Evolutionary conservation across 2,113 vertebrate species (phyloP).

Genomic region (Python bivittatus): DNA sequence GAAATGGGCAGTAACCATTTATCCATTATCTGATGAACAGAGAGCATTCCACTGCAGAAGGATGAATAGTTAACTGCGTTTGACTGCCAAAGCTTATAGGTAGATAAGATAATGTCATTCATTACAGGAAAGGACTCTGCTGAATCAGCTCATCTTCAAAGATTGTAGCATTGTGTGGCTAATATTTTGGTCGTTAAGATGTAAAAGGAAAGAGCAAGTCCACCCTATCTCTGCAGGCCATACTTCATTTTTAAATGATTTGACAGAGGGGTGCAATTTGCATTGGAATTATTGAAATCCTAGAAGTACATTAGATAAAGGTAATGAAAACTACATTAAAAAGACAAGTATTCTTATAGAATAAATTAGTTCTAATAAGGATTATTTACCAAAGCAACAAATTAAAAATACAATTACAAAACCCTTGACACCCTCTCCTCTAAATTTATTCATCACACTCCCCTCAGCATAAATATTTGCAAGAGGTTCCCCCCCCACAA

Average conservation of each 20-base stretch:
- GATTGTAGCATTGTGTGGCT: not conserved
- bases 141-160: conserved; percentile 8
- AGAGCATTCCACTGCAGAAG: conserved; percentile 29
- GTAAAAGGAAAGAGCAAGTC: not conserved
- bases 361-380: not conserved
- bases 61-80: conserved; percentile 45
- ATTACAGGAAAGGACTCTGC: conserved; percentile 19
- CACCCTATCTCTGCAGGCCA: not conserved
- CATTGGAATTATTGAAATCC: not conserved
- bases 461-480: not conserved
- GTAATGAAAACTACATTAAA: not conserved
- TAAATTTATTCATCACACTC: not conserved
- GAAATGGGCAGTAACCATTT: conserved; percentile 48
- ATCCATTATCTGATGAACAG: conserved; percentile 23
- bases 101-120: conserved; percentile 32
- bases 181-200: not conserved
- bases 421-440: not conserved
- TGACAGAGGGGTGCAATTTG: not conserved
- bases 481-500: not conserved
- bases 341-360: not conserved
- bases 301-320: not conserved
- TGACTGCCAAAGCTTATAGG: conserved; percentile 15
- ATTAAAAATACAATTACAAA: not conserved
- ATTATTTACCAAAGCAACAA: not conserved
- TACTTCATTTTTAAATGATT: not conserved